Percentiles rank a stretch among this genome's conserved stretches.
Conservation (phyloP, 2,888 invertebrate species). For the Pseudoips prasinana region DNA sequence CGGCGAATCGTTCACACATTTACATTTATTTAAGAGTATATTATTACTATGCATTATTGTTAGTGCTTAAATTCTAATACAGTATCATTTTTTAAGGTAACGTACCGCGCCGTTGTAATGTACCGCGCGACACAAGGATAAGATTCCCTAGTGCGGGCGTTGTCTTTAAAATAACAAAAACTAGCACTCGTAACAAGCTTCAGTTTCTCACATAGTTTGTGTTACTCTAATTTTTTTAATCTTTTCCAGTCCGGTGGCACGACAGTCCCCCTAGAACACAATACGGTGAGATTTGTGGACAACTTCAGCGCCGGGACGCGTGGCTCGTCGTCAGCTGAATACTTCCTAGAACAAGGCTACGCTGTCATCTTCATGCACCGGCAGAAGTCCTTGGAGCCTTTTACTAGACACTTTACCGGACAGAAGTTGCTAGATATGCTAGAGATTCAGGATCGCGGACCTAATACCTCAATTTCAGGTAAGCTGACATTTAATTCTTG, state of each 20-base stretch:
- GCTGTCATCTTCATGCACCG: constrained; percentile 97
- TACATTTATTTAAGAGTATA: no score
- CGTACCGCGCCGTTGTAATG: no score
- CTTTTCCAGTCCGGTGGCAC: constrained; percentile 94
- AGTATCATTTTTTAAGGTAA: no score
- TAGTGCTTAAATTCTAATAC: no score
- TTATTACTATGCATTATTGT: no score
- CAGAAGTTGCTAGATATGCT: constrained; percentile 91
- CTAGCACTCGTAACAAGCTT: no score
- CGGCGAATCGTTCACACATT: no score
- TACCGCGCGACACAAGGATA: no score
- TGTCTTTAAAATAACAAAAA: no score
- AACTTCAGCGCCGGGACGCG: constrained; percentile 99
- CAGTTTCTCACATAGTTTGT: no score
- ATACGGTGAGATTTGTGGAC: constrained; percentile 98
- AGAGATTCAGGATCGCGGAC: constrained; percentile 83
- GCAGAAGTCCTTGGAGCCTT: constrained; percentile 94
- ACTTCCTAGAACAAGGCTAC: constrained; percentile 92
- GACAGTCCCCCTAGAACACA: constrained; percentile 97
- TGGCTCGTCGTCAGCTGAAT: constrained; percentile 97
- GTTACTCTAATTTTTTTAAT: no score
- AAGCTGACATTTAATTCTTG: constrained; percentile 7
- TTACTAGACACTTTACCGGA: constrained; percentile 91
- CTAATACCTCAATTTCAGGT: constrained; percentile 86
- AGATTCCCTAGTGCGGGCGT: no score